These are phyloP conservation scores for Platynereis dumerilii DNA, from an alignment of 2,888 invertebrate species.

Conservation along the genomic window DNA sequence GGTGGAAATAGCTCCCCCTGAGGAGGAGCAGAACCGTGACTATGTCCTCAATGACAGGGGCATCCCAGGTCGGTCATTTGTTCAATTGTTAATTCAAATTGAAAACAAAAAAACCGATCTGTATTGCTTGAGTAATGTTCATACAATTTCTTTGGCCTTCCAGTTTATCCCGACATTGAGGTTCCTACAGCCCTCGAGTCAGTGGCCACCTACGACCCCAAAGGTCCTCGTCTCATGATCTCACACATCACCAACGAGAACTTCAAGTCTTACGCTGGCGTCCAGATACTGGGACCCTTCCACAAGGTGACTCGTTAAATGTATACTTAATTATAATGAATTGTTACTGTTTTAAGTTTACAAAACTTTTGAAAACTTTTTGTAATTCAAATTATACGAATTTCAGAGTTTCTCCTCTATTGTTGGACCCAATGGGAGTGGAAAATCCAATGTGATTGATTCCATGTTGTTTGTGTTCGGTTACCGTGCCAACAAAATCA, in stretches of 20 bases:
- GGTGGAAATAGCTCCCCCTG: too few species aligned
- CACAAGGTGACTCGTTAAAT: conserved; percentile 79
- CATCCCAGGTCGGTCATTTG: conserved; percentile 3
- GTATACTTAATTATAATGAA: too few species aligned
- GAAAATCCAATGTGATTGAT: conserved; percentile 99
- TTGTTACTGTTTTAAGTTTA: too few species aligned
- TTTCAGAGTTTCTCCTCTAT: conserved; percentile 74
- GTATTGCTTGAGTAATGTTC: too few species aligned
- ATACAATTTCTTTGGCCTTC: conserved; percentile 18
- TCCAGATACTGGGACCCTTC: conserved; percentile 86
- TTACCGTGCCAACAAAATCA: conserved; percentile 91
- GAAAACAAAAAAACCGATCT: too few species aligned
- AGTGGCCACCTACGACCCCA: conserved; percentile 71
- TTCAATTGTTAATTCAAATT: not conserved
- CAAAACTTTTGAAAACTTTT: too few species aligned
- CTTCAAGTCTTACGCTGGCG: conserved; percentile 95
- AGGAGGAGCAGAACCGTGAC: too few species aligned
- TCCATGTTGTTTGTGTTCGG: conserved; percentile 99
- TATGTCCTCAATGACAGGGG: conserved; percentile 37
- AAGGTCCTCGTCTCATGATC: conserved; percentile 87
- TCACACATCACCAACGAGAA: conserved; percentile 88
- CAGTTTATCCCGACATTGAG: conserved; percentile 58
- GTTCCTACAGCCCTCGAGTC: conserved; percentile 55
- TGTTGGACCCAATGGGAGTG: conserved; percentile 98
- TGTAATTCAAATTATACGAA: not conserved